Evolutionary conservation across 35 echinoderm and acorn worm genomes (phyloP).

Genomic region (Acanthaster planci): DNA sequence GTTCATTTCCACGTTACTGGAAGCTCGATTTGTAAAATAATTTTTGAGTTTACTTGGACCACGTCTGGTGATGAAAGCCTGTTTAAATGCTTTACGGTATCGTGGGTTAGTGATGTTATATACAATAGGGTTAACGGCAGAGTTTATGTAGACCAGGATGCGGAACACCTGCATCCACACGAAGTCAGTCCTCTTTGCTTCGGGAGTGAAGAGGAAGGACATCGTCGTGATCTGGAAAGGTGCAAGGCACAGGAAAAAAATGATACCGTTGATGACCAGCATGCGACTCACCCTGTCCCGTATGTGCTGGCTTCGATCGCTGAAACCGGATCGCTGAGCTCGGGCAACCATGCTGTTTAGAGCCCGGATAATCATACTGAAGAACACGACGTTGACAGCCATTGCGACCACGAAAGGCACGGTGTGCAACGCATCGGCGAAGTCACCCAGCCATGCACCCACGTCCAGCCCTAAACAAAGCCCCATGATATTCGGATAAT

Average conservation of each 20-base stretch:
- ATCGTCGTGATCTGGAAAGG: conserved; percentile 55
- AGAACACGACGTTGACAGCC: conserved; percentile 42
- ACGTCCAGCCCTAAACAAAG: conserved; percentile 9
- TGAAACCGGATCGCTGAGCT: conserved; percentile 40
- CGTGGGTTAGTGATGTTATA: conserved; percentile 70
- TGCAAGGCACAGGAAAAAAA: conserved; percentile 51
- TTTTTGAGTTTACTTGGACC: not conserved
- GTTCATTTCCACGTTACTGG: conserved; percentile 17
- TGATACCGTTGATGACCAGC: conserved; percentile 59
- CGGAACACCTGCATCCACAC: conserved; percentile 37
- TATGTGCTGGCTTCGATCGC: not conserved
- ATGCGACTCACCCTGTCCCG: conserved; percentile 49
- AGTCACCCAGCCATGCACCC: not conserved
- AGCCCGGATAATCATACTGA: conserved; percentile 50
- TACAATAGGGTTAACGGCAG: conserved; percentile 61
- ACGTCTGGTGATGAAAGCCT: conserved; percentile 33
- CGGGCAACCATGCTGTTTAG: conserved; percentile 33
- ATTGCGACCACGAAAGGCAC: conserved; percentile 66
- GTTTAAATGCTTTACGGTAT: conserved; percentile 49
- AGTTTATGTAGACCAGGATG: conserved; percentile 61
- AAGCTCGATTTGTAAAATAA: not conserved
- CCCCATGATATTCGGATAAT: conserved; percentile 15
- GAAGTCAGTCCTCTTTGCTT: conserved; percentile 15
- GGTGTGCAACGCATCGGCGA: conserved; percentile 26
- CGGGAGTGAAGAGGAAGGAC: conserved; percentile 17